These are phyloP conservation scores for Cyaniris semiargus DNA, from an alignment of 2,888 invertebrate genomes.

Conservation along the genomic window DNA sequence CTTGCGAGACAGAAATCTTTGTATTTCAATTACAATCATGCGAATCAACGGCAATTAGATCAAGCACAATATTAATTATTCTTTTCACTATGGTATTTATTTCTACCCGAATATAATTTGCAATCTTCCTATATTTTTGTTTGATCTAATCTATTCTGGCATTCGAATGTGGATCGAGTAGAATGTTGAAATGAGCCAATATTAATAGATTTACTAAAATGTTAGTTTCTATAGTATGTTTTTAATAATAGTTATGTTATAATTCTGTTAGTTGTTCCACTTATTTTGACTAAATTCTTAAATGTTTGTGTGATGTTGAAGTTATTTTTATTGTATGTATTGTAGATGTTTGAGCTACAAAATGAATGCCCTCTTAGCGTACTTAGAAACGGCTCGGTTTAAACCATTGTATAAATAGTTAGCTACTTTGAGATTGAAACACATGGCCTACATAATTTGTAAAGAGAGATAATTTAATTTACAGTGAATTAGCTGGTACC, in stretches of 20 bases:
- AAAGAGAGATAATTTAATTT: not conserved
- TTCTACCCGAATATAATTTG: not conserved
- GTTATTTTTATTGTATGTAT: not conserved
- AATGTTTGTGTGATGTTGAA: not conserved
- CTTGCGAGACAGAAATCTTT: not conserved
- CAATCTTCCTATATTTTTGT: not conserved
- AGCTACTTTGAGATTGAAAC: constrained; percentile 30
- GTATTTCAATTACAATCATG: constrained; percentile 13
- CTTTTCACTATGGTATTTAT: not conserved
- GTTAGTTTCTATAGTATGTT: not conserved
- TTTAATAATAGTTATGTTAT: not conserved
- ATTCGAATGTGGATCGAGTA: constrained; percentile 16
- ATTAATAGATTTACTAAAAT: constrained; percentile 11
- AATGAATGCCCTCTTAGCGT: not conserved
- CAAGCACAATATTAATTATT: not conserved
- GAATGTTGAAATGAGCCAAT: constrained; percentile 11
- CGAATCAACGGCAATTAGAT: not conserved
- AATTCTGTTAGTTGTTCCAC: not conserved
- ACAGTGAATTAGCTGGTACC: not conserved
- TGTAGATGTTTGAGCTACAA: not conserved
- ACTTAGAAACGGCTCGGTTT: constrained; percentile 4
- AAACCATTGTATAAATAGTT: constrained; percentile 25
- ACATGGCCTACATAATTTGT: constrained; percentile 31
- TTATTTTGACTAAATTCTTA: not conserved
- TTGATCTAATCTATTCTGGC: not conserved